These are phyloP conservation scores for Rhopalosiphum maidis DNA, from an alignment of 1,140 invertebrate genomes.

Conservation along the genomic window DNA sequence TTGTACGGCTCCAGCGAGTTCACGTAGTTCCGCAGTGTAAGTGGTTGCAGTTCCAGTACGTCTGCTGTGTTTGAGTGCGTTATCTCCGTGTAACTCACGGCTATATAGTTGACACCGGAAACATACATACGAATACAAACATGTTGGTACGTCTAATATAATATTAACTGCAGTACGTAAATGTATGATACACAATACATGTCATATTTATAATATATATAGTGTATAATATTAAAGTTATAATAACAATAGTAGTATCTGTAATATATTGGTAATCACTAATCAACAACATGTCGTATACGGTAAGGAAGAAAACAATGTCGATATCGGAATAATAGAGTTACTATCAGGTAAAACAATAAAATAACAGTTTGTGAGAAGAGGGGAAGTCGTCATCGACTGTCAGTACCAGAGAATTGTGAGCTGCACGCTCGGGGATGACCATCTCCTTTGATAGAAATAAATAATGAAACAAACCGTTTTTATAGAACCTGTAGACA, in stretches of 20 bases:
- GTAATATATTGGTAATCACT: neutral
- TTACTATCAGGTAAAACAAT: neutral
- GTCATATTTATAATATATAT: neutral
- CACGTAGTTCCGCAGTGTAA: slow-evolving; percentile 60
- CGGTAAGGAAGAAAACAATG: neutral
- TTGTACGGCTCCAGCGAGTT: slow-evolving; percentile 61
- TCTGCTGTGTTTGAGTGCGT: slow-evolving; percentile 34
- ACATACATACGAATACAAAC: neutral
- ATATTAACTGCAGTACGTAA: neutral
- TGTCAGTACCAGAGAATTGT: neutral
- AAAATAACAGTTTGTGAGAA: neutral
- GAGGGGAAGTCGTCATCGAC: neutral
- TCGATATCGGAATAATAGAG: neutral
- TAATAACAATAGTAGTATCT: neutral
- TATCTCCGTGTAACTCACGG: slow-evolving; percentile 48
- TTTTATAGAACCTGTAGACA: neutral
- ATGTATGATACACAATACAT: neutral
- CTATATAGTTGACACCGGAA: neutral
- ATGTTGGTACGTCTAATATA: neutral
- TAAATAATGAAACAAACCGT: neutral
- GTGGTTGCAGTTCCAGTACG: slow-evolving; percentile 59
- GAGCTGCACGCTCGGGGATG: neutral
- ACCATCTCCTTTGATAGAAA: neutral
- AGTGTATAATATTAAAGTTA: neutral
- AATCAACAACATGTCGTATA: neutral